These are phyloP conservation scores for Holcopasites calliopsidis DNA, from an alignment of 1,140 invertebrate species.

Conservation along the genomic window DNA sequence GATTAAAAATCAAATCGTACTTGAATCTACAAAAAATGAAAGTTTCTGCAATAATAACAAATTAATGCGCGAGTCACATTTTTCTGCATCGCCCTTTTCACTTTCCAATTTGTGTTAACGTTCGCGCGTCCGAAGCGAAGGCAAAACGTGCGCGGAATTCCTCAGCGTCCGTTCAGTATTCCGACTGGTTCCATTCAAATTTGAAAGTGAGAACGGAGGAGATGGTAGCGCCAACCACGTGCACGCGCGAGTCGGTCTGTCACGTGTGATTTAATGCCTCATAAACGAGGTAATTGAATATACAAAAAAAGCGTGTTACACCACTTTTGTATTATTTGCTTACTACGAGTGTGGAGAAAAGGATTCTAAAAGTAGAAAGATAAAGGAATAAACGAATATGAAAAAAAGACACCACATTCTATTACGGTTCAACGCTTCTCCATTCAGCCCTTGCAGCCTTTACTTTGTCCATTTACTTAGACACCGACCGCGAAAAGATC, in stretches of 20 bases:
- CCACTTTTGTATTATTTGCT: too few relatives aligned
- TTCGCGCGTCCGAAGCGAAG: constrained; percentile 10
- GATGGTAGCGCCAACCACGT: neutral
- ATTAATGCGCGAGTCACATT: constrained; percentile 7
- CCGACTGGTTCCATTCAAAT: constrained; percentile 23
- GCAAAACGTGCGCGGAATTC: constrained; percentile 28
- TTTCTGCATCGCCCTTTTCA: constrained; percentile 14
- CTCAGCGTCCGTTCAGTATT: neutral
- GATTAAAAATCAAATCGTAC: too few relatives aligned
- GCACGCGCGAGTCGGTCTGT: neutral
- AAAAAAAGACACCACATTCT: neutral
- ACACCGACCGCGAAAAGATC: neutral
- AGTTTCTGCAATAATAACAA: neutral
- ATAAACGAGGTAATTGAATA: neutral
- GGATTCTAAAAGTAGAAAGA: neutral
- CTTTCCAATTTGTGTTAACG: constrained; percentile 18
- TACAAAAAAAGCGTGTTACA: too few relatives aligned
- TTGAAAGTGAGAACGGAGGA: constrained; percentile 29
- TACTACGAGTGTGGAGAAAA: too few relatives aligned
- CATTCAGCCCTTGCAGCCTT: neutral
- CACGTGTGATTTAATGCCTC: constrained; percentile 18
- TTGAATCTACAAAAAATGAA: neutral
- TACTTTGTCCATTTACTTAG: constrained; percentile 4
- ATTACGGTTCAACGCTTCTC: neutral
- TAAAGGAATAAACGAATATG: neutral